phyloP scores from a whole-genome alignment of 2,113 vertebrate genomes.

The Phocoena phocoena region DNA sequence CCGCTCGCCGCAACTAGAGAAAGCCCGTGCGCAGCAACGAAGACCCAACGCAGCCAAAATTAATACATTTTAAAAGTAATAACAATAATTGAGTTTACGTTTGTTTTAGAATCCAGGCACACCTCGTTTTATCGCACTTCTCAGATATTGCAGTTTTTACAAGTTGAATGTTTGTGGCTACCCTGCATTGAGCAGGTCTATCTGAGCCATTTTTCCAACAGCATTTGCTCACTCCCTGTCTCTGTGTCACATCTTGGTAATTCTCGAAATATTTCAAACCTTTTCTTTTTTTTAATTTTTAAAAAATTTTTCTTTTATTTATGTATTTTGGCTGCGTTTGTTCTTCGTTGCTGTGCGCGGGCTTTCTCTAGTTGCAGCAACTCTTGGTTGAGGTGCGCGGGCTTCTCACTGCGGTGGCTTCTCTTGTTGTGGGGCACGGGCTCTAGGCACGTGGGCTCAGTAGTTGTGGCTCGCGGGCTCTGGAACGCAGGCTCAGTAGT shows the following conservation, averaged over 20 bases:
- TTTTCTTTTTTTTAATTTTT: neutral
- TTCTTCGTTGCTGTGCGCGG: too few species aligned
- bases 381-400: too few species aligned
- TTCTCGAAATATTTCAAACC: neutral
- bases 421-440: too few species aligned
- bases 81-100: too few species aligned
- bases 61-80: too few species aligned
- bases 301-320: too few species aligned
- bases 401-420: too few species aligned
- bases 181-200: neutral
- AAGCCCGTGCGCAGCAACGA: accelerated
- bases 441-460: accelerated
- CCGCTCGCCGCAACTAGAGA: too few species aligned
- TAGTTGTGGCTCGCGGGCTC: too few species aligned
- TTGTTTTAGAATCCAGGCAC: neutral
- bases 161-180: neutral
- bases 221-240: neutral
- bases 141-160: neutral
- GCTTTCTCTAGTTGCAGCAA: too few species aligned
- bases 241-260: neutral
- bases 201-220: neutral
- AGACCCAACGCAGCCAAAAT: too few species aligned
- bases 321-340: too few species aligned
- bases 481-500: accelerated
- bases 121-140: neutral